Conservation (phyloP, 2,888 invertebrate genomes). For the Horisme vitalbata region DNA sequence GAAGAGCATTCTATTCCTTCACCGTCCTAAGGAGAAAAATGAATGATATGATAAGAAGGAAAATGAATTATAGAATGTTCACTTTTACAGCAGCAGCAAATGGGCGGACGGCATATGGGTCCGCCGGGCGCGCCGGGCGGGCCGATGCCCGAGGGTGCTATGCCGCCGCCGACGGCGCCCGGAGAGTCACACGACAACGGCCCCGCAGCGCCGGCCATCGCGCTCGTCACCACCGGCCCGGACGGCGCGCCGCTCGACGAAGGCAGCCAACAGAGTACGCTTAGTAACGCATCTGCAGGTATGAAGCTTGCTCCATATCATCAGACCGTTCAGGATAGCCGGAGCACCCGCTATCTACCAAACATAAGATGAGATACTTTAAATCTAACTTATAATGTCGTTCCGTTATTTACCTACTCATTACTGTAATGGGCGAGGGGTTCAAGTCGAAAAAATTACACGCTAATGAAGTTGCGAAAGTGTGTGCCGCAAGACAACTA, state of each 20-base stretch:
- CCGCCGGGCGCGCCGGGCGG: constrained; percentile 67
- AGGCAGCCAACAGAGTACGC: constrained; percentile 95
- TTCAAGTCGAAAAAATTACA: too few relatives aligned
- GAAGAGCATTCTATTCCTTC: too few relatives aligned
- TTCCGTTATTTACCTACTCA: too few relatives aligned
- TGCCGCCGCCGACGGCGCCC: constrained; percentile 84
- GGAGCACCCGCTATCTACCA: too few relatives aligned
- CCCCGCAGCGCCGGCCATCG: constrained; percentile 89
- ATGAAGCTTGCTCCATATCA: constrained; percentile 27
- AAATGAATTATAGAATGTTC: too few relatives aligned
- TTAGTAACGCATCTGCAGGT: constrained; percentile 97
- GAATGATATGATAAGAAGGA: too few relatives aligned
- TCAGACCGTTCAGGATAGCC: neutral
- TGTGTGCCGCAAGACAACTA: too few relatives aligned
- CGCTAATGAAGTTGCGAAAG: too few relatives aligned
- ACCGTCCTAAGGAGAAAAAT: too few relatives aligned
- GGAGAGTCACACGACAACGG: constrained; percentile 86
- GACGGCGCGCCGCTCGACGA: constrained; percentile 95
- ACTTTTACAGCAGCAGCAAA: constrained; percentile 76
- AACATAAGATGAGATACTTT: too few relatives aligned
- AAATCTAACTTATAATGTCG: too few relatives aligned
- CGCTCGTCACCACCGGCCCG: constrained; percentile 94
- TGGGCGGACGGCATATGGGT: constrained; percentile 78
- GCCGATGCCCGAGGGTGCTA: constrained; percentile 82
- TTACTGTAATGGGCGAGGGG: too few relatives aligned